A percentile compares a stretch with the other conserved stretches of the same genome.
phyloP scores from a whole-genome alignment of 2,888 invertebrate genomes.

The Sphaerophoria taeniata region DNA sequence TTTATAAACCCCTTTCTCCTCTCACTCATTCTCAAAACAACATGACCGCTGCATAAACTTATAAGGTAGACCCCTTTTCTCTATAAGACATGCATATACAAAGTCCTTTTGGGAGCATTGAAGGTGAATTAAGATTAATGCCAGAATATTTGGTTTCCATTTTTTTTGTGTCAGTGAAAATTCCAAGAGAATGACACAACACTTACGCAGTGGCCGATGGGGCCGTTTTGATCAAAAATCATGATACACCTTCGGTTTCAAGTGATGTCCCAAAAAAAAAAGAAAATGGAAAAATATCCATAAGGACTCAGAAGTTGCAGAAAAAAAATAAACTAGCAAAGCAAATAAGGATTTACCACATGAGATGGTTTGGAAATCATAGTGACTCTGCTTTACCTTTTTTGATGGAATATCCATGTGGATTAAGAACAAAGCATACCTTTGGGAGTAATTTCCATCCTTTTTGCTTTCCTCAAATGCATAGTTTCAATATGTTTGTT shows the following conservation, averaged over 20 bases:
- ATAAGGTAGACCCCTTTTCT: constrained; percentile 7
- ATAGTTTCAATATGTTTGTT: not conserved
- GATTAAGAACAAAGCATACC: constrained; percentile 75
- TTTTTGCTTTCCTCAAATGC: constrained; percentile 77
- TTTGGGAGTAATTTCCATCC: constrained; percentile 80
- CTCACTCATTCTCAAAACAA: constrained; percentile 2
- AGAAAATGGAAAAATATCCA: constrained; percentile 34
- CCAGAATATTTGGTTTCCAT: constrained; percentile 58
- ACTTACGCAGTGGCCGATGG: constrained; percentile 39
- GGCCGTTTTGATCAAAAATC: constrained; percentile 57
- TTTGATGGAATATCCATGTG: constrained; percentile 59
- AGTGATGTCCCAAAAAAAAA: constrained; percentile 1
- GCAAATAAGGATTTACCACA: constrained; percentile 56
- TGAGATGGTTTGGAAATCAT: constrained; percentile 41
- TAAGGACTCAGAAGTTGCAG: constrained; percentile 13
- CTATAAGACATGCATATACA: not conserved
- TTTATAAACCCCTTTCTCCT: not conserved
- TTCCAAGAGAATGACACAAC: constrained; percentile 73
- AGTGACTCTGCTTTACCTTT: constrained; percentile 22
- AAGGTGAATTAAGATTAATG: constrained; percentile 76
- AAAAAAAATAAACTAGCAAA: not conserved
- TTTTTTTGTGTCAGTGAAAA: constrained; percentile 50
- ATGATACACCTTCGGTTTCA: constrained; percentile 54
- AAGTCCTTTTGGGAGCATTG: constrained; percentile 69
- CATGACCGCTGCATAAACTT: not conserved